Percentiles rank a stretch among this genome's conserved stretches.
Conservation (phyloP, 2,888 invertebrate genomes). For the Bombylius major region DNA sequence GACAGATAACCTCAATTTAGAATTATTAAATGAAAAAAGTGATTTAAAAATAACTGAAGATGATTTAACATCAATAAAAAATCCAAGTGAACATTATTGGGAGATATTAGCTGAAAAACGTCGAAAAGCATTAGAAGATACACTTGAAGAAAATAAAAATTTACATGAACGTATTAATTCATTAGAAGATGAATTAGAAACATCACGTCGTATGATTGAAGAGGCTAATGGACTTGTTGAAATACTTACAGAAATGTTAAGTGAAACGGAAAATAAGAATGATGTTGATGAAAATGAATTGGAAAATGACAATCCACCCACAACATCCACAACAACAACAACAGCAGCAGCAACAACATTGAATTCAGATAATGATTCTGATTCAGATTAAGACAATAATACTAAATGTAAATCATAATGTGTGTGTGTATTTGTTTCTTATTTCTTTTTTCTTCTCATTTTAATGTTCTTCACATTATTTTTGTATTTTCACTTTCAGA, state of each 20-base stretch:
- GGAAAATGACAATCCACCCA: not conserved
- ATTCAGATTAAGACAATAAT: too few species aligned
- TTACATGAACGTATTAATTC: constrained; percentile 40
- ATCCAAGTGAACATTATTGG: constrained; percentile 65
- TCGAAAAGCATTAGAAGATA: constrained; percentile 55
- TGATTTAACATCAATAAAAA: constrained; percentile 56
- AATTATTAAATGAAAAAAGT: too few species aligned
- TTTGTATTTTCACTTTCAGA: too few species aligned
- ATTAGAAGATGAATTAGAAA: constrained; percentile 47
- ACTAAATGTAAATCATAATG: too few species aligned
- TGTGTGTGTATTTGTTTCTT: too few species aligned
- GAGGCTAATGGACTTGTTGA: constrained; percentile 63
- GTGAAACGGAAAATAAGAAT: constrained; percentile 44
- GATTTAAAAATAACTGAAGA: constrained; percentile 41
- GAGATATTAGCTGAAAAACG: constrained; percentile 61
- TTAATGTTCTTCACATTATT: too few species aligned
- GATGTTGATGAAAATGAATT: not conserved
- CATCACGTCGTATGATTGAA: constrained; percentile 56
- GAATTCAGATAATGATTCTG: too few species aligned
- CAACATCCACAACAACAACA: too few species aligned
- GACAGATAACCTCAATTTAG: constrained; percentile 25
- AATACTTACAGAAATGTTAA: constrained; percentile 59
- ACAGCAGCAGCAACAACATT: too few species aligned
- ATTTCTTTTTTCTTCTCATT: too few species aligned
- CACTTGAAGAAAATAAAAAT: constrained; percentile 57